Evolutionary conservation across 2,888 invertebrate species (phyloP), one percentile per base, ranked within the genome.

Genomic region (Ferdinandea cuprea): DNA sequence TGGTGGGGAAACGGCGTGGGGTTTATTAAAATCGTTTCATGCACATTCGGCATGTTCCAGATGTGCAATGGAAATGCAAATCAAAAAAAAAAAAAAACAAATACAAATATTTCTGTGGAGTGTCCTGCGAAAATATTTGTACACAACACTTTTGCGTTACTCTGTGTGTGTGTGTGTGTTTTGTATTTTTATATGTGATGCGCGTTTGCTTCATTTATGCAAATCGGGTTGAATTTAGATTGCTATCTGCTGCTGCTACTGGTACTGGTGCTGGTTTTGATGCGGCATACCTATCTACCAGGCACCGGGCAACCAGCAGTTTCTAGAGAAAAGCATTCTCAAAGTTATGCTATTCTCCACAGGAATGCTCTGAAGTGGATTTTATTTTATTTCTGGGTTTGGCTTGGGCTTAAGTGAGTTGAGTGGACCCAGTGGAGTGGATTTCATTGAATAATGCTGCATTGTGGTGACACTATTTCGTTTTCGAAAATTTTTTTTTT

Each of bases 211-310:
- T 71, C 81, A 59, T 81, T 81, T 77, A 81, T 81, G 81, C 81
- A 81, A 81, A 81, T 81, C 81, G 81, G 77, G 71, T 66, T 81
- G 77, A 77, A 81, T 81, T 81, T 77, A 81, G 81, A 81, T 81
- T 77, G 54, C 59, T 61, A 77, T 81, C 77, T 56, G 56, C 28
- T 63, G 28, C 28, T 42, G n/a, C n/a, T n/a, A n/a, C n/a, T n/a
- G n/a, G n/a, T n/a, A n/a, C n/a, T n/a, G n/a, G n/a, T 56, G 56
- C 28, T 63, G 28, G 17, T 42, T n/a, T 28, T 46, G 44, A 11
- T 50, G 32, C 50, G 28, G 13, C 59, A n/a, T 1, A 7, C 59
- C n/a, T n/a, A n/a, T n/a, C n/a, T n/a, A n/a, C n/a, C n/a, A n/a
- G n/a, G n/a, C n/a, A n/a, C n/a, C 28, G 1, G 9, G 11, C 32